Base-by-base conservation (phyloP, 1,140 invertebrate species). In the Drosophila leontia region DNA sequence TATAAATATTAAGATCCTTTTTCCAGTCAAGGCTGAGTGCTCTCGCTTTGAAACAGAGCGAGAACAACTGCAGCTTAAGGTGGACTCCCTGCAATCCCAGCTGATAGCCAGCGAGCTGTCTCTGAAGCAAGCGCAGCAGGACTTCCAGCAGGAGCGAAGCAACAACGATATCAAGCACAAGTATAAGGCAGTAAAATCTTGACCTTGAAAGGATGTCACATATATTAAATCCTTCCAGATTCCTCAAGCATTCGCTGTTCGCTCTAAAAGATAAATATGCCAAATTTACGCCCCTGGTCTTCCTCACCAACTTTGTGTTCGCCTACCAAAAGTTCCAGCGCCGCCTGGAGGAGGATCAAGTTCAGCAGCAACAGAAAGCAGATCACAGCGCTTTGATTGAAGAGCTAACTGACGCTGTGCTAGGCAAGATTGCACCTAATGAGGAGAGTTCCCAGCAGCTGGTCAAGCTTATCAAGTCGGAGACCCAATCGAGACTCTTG, bases 261-360 rank as follows among this genome's bases (percentile, higher is more conserved):
- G 37, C 51, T 6, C 71, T 92, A 9, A 80, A 86, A 57, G 83
- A 92, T 62, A 92, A 92, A 80, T 92, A 92, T 82, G 87, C 91
- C 80, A 92, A 92, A 88, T 92, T 90, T 23, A 92, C 91, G 34
- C 91, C 91, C 7, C 50, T 92, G 53, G 81, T 92, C 77, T 92
- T 92, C 85, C 91, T 92, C 3, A 92, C 65, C 37, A 92, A 92
- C 48, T 92, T 92, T 67, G 82, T 92, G 44, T 88, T 82, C 74
- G 71, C 85, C 32, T 91, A 91, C 47, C 75, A 83, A 17, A 83
- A 87, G 56, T 87, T 92, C 44, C 75, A 74, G 23, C 72, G 48
- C 2, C 63, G 68, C n/a, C 39, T 72, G 8, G 69, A 48, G 39
- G 78, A 75, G 63, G 59, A 90, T 13, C 63, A 76, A 45, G 55